Evolutionary conservation across 1,140 invertebrate species (phyloP).

Genomic region (Holcopasites calliopsidis): DNA sequence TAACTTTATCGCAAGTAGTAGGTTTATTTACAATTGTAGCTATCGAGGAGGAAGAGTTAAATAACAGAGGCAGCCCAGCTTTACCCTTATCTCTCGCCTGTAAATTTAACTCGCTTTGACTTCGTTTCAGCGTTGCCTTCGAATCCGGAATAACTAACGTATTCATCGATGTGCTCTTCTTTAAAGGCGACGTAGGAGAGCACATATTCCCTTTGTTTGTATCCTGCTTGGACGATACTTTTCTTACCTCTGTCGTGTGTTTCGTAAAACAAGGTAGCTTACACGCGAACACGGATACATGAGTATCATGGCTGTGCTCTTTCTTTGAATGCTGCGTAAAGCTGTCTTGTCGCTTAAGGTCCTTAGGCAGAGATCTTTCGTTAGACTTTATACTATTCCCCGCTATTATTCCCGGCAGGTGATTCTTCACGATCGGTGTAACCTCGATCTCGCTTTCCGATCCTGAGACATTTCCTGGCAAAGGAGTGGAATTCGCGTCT

Average conservation of each 20-base stretch:
- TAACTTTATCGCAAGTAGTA: conserved; percentile 73
- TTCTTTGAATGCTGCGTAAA: background rate
- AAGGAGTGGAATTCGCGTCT: conserved; percentile 72
- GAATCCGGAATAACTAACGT: conserved; percentile 53
- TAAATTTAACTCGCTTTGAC: conserved; percentile 76
- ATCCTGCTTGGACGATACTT: conserved; percentile 2
- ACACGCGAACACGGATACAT: conserved; percentile 52
- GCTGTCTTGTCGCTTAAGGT: conserved; percentile 11
- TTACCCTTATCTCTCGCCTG: conserved; percentile 63
- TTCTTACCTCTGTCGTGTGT: conserved; percentile 39
- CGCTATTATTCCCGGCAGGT: conserved; percentile 63
- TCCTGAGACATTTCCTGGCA: conserved; percentile 61
- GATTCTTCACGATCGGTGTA: conserved; percentile 76
- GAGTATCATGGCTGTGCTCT: conserved; percentile 39
- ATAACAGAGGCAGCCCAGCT: conserved; percentile 63
- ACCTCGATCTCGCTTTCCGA: conserved; percentile 76
- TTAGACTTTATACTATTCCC: conserved; percentile 57
- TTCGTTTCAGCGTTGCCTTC: conserved; percentile 68
- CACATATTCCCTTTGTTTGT: conserved; percentile 34
- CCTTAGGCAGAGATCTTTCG: conserved; percentile 35
- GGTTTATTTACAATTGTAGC: conserved; percentile 77
- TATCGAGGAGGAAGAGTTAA: conserved; percentile 76
- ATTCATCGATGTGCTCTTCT: conserved; percentile 76
- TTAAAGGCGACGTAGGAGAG: conserved; percentile 45
- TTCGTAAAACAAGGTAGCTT: conserved; percentile 61